Base-by-base conservation (phyloP, 2,797 vertebrate species). In the Chiroxiphia lanceolata region DNA sequence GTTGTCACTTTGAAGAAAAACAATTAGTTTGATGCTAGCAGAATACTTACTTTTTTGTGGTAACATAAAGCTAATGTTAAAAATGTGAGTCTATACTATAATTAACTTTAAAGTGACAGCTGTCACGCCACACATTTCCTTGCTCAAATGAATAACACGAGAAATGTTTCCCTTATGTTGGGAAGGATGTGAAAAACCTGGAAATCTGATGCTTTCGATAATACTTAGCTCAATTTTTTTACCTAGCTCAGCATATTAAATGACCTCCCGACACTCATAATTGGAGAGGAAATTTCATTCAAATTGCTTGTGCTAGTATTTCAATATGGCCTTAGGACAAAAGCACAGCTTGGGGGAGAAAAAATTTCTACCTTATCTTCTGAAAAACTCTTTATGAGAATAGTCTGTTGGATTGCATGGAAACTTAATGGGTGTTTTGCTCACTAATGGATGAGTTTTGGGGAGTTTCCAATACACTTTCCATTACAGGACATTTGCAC, bases 81-180 rank as follows among this genome's bases (percentile, higher is more conserved):
- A 93, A 95, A 94, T 59, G 27, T 44, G 67, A 91, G 15, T 48
- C 71, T 92, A 29, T 84, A 25, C 70, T 82, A 26, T 82, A 93
- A 95, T 95, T 89, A 89, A 76, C 64, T 90, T 84, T 53, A 31
- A 96, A 96, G 38, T 96, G 91, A 67, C 84, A 95, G 93, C 91
- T 96, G 83, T 93, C 92, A 68, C 4, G 9, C 90, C 61, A 80
- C 83, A 89, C 45, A 23, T 90, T 87, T 91, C 74, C 65, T 70
- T 86, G 56, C 53, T 83, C 22, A 90, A 84, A 80, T 76, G 42
- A 76, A 23, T 76, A 87, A 71, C 67, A 36, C 48, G 91, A 88
- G 83, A 68, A 93, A 36, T 51, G 22, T 80, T 91, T 93, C 22
- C 65, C 44, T 91, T 92, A 48, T 64, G 53, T 54, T 72, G 63